A percentile compares a stretch with the other conserved stretches of the same genome.
Evolutionary conservation across 2,888 invertebrate genomes (phyloP).

Genomic region (Acronicta psi): DNA sequence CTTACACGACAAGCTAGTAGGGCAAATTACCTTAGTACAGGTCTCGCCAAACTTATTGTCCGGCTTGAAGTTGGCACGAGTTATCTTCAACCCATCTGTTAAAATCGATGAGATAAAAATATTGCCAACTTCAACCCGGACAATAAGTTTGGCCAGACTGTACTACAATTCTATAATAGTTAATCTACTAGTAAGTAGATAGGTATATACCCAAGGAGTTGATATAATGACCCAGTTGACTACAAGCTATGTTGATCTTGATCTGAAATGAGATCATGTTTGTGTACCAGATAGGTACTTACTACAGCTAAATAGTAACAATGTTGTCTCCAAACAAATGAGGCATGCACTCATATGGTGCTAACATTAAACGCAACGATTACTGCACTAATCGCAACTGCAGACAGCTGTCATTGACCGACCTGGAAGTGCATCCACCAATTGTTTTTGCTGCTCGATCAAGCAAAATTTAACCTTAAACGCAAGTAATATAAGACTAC

Average conservation of each 20-base stretch:
- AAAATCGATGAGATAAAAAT: too few species aligned
- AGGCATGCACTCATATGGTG: constrained; percentile 64
- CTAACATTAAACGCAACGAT: constrained; percentile 70
- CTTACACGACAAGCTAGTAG: constrained; percentile 6
- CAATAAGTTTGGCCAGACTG: too few species aligned
- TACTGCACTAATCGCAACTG: constrained; percentile 75
- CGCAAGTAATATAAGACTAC: constrained; percentile 45
- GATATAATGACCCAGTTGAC: constrained; percentile 67
- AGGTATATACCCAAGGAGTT: constrained; percentile 24
- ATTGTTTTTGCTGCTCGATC: constrained; percentile 31
- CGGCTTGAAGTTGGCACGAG: too few species aligned
- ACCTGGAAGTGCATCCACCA: constrained; percentile 59
- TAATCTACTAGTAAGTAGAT: constrained; percentile 36
- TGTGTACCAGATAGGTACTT: constrained; percentile 42
- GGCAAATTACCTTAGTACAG: constrained; percentile 12
- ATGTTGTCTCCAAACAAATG: constrained; percentile 63
- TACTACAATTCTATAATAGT: constrained; percentile 40
- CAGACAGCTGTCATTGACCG: constrained; percentile 81
- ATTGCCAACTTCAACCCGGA: too few species aligned
- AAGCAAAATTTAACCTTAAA: constrained; percentile 40
- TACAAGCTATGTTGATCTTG: constrained; percentile 67
- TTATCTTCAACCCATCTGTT: too few species aligned
- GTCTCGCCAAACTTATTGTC: too few species aligned
- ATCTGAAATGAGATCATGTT: constrained; percentile 67
- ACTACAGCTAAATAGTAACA: constrained; percentile 50